These are phyloP conservation scores for Parambassis ranga DNA, from an alignment of 2,797 vertebrate genomes.

Conservation along the genomic window DNA sequence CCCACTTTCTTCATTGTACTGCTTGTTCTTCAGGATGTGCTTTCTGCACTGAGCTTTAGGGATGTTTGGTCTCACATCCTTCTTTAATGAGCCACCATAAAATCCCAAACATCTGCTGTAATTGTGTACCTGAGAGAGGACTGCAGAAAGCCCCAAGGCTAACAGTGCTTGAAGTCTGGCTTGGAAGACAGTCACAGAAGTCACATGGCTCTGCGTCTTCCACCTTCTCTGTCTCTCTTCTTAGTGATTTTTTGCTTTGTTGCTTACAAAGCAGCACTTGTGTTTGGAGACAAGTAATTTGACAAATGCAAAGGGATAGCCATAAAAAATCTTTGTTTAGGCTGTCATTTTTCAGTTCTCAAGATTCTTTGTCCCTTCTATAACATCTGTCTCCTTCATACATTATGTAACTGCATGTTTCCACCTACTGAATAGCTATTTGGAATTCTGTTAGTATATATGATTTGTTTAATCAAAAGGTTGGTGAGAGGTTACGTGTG, in stretches of 20 bases:
- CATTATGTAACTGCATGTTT: not conserved
- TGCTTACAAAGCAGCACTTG: conserved; percentile 21
- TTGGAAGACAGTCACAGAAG: not conserved
- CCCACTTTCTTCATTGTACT: not conserved
- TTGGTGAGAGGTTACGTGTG: too few relatives aligned
- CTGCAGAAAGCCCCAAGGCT: not conserved
- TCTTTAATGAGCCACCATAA: conserved; percentile 13
- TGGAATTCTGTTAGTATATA: too few relatives aligned
- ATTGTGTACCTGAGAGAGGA: conserved; percentile 2
- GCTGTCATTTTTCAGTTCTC: conserved; percentile 4
- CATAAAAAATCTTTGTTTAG: not conserved
- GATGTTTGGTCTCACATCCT: not conserved
- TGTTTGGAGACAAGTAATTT: conserved; percentile 29
- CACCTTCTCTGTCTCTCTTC: conserved; percentile 1
- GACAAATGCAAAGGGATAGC: conserved; percentile 20
- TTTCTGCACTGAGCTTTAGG: not conserved
- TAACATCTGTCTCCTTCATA: not conserved
- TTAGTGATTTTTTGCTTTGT: conserved; percentile 12
- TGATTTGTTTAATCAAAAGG: too few relatives aligned
- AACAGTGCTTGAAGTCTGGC: too few relatives aligned
- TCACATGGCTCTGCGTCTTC: not conserved
- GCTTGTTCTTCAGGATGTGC: not conserved
- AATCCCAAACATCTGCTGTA: conserved; percentile 18
- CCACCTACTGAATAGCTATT: not conserved
- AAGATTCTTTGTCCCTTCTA: too few relatives aligned